These are phyloP conservation scores for Mallotus villosus DNA, from an alignment of 2,797 vertebrate genomes.

Conservation along the genomic window DNA sequence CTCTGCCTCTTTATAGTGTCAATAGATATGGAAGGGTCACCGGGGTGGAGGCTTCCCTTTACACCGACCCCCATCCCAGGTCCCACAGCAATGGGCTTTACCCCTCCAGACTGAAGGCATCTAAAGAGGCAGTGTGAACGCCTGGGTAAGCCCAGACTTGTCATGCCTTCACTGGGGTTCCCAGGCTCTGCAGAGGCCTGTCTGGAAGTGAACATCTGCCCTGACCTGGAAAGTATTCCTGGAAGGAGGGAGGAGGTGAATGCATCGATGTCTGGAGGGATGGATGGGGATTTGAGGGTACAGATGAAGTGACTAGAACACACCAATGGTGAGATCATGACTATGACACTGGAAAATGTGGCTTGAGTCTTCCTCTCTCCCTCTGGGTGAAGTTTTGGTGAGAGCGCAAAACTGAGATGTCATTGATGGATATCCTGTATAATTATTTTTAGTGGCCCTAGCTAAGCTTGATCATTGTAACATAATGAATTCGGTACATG, in stretches of 20 bases:
- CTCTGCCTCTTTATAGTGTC: slow-evolving; percentile 59
- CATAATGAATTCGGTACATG: no score
- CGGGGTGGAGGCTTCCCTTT: slow-evolving; percentile 42
- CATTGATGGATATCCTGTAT: no score
- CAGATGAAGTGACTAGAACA: slow-evolving; percentile 49
- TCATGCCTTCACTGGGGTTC: slow-evolving; percentile 51
- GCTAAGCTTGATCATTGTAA: no score
- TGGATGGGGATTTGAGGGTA: slow-evolving; percentile 26
- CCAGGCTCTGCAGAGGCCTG: slow-evolving; percentile 54
- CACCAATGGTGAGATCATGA: slow-evolving; percentile 46
- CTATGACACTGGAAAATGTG: slow-evolving; percentile 37
- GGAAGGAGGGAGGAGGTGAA: background rate
- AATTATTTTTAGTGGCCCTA: no score
- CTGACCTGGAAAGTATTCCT: slow-evolving; percentile 13
- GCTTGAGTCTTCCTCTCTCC: slow-evolving; percentile 29
- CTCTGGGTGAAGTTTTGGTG: slow-evolving; percentile 32
- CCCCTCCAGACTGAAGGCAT: slow-evolving; percentile 50
- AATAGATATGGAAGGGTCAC: slow-evolving; percentile 57
- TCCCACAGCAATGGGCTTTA: slow-evolving; percentile 38
- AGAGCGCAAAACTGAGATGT: background rate
- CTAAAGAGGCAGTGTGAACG: slow-evolving; percentile 43
- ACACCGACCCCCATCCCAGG: slow-evolving; percentile 39
- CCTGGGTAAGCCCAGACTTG: slow-evolving; percentile 31
- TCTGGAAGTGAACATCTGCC: slow-evolving; percentile 67
- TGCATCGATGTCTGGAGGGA: slow-evolving; percentile 12